Evolutionary conservation across 2,888 invertebrate genomes (phyloP).

Genomic region (Sepiola atlantica): DNA sequence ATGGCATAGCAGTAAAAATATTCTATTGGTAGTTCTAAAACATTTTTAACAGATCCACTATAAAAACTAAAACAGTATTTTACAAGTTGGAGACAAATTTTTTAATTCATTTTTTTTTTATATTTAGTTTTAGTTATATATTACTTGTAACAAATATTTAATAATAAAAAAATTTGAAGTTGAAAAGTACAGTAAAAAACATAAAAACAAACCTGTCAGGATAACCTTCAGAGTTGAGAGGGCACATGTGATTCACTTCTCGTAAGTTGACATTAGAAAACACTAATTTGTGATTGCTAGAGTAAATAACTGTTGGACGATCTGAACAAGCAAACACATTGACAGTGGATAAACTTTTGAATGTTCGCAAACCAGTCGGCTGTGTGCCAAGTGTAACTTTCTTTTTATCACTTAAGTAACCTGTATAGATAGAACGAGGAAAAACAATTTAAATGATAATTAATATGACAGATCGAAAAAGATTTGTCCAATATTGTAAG

Average conservation of each 20-base stretch:
- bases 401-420: constrained; percentile 89
- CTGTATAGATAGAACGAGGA: constrained; percentile 74
- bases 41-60: background rate
- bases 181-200: background rate
- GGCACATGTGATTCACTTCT: constrained; percentile 94
- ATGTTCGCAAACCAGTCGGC: constrained; percentile 92
- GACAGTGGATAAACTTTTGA: constrained; percentile 82
- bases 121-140: background rate
- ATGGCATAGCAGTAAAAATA: too few species aligned
- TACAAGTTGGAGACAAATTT: background rate
- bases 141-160: background rate
- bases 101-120: background rate
- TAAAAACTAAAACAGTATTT: background rate
- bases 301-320: constrained; percentile 98
- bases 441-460: background rate
- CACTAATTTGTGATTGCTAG: constrained; percentile 97
- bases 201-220: constrained; percentile 84
- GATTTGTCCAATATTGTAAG: too few species aligned
- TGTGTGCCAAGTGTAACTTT: constrained; percentile 97
- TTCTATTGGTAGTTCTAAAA: too few species aligned
- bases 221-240: constrained; percentile 94
- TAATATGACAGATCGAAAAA: too few species aligned
- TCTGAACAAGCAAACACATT: constrained; percentile 99
- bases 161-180: background rate
- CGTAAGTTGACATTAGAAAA: constrained; percentile 92